Evolutionary conservation across 2,888 invertebrate species (phyloP), one percentile per base, ranked within the genome.

Genomic region (Drosophila peninsularis): DNA sequence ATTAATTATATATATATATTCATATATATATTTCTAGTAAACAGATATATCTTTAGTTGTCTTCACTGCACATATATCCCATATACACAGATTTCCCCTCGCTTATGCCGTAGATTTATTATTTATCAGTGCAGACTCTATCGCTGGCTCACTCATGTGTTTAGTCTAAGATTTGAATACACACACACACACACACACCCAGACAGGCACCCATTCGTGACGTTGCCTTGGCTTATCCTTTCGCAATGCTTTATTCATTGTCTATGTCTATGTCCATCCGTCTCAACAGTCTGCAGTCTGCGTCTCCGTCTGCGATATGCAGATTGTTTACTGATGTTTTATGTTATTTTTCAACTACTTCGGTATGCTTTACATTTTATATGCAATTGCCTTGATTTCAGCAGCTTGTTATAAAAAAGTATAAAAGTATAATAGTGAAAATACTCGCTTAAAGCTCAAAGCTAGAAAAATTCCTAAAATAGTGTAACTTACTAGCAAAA

Each of bases 61-160:
- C 30, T 10, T 30, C 30, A 10, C 10, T 30, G 30, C 30, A 24
- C 5, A 30, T 30, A 30, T 30, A 27, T 27, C 5, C 30, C 30
- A 0, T 9, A 30, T 27, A 30, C 7, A 6, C 7, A 55, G 54
- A 55, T 69, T 30, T 67, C 53, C 54, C 68, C 60, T 62, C 58
- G 56, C 77, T 79, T 74, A 80, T 83, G 80, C 39, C 57, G 57
- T 56, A 79, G 81, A 84, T 84, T 82, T 84, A 84, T 84, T 84
- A 84, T 84, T 84, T 86, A 84, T 82, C 86, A 82, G 81, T 77
- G 86, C 83, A 83, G 81, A 82, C 74, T 62, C 24, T 3, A 54
- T 56, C 32, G 9, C 55, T 24, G 36, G 47, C 10, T 67, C 75
- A 75, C 56, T 80, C 84, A 75, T 80, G 80, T 78, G 76, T 76